phyloP scores from a whole-genome alignment of 1,140 invertebrate species.

The Pseudomyrmex sp. region DNA sequence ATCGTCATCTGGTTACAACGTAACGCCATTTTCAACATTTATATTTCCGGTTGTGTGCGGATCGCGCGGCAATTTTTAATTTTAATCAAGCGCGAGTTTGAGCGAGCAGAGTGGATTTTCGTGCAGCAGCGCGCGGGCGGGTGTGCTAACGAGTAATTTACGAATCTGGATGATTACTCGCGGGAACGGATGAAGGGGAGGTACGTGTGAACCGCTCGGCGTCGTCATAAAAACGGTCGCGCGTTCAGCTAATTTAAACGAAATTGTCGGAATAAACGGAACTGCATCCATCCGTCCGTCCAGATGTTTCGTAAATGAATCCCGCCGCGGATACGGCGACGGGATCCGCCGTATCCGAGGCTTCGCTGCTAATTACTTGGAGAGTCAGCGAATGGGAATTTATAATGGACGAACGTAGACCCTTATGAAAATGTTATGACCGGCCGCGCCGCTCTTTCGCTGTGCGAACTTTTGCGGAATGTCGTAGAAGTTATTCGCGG shows the following conservation, averaged over 20 bases:
- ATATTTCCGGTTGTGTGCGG: not conserved
- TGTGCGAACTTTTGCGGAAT: not conserved
- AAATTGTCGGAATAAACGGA: slow-evolving; percentile 83
- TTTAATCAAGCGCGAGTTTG: slow-evolving; percentile 46
- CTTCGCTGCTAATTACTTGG: slow-evolving; percentile 70
- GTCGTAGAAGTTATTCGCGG: slow-evolving; percentile 15
- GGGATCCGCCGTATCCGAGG: slow-evolving; percentile 58
- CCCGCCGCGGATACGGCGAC: slow-evolving; percentile 57
- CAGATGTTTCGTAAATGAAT: slow-evolving; percentile 83
- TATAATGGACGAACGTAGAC: slow-evolving; percentile 47
- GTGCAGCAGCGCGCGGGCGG: slow-evolving; percentile 41
- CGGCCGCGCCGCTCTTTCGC: slow-evolving; percentile 19
- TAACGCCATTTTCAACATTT: slow-evolving; percentile 31
- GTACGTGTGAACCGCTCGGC: slow-evolving; percentile 82
- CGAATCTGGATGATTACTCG: slow-evolving; percentile 76
- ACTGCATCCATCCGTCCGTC: slow-evolving; percentile 82
- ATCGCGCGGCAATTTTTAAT: slow-evolving; percentile 56
- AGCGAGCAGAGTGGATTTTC: slow-evolving; percentile 66
- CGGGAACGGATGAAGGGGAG: slow-evolving; percentile 66
- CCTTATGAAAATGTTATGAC: slow-evolving; percentile 64
- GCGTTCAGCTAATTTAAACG: slow-evolving; percentile 83
- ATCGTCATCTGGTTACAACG: not conserved
- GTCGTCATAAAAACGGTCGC: slow-evolving; percentile 80
- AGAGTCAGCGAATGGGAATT: slow-evolving; percentile 30
- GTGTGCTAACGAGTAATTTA: slow-evolving; percentile 68